These are phyloP conservation scores for Campoplex nolae DNA, from an alignment of 2,888 invertebrate genomes.

Conservation along the genomic window DNA sequence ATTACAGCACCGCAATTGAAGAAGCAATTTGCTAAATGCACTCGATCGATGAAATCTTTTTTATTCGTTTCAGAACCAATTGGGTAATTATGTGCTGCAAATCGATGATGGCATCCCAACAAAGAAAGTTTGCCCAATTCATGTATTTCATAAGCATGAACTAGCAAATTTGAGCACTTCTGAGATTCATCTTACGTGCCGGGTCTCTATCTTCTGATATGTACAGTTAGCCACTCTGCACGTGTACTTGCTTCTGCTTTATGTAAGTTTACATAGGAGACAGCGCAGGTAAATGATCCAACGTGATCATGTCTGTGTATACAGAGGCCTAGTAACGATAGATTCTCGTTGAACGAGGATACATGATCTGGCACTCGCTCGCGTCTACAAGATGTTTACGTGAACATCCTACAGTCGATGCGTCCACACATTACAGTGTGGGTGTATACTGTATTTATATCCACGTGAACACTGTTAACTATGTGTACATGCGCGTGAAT, in stretches of 20 bases:
- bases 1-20: neutral
- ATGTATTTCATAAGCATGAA: neutral
- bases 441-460: conserved; percentile 14
- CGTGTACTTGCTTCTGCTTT: conserved; percentile 5
- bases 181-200: neutral
- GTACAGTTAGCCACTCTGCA: conserved; percentile 8
- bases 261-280: conserved; percentile 32
- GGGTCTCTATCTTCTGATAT: neutral
- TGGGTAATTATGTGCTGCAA: neutral
- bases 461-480: conserved; percentile 44
- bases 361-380: conserved; percentile 47
- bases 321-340: conserved; percentile 26
- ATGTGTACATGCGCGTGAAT: neutral
- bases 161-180: neutral
- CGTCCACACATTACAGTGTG: conserved; percentile 45
- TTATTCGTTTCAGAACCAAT: neutral
- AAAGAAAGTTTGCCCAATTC: neutral
- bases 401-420: conserved; percentile 40
- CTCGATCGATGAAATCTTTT: neutral
- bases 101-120: neutral
- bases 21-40: neutral
- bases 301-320: conserved; percentile 22
- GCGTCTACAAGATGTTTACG: conserved; percentile 50
- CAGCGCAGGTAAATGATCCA: conserved; percentile 34
- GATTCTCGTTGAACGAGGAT: conserved; percentile 22